These are phyloP conservation scores for Cirrhinus molitorella DNA, from an alignment of 2,797 vertebrate species.

Conservation along the genomic window DNA sequence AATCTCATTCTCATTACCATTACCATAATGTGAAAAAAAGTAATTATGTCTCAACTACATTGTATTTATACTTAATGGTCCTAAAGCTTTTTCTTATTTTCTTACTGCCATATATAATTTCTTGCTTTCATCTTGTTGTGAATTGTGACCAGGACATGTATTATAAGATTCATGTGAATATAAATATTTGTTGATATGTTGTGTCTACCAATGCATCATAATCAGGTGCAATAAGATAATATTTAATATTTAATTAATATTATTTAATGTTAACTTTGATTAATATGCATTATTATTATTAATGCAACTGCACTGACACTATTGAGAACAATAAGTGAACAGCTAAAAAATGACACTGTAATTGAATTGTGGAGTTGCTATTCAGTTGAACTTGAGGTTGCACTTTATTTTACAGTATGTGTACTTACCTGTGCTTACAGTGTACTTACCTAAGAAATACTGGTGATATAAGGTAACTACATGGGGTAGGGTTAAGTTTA, in stretches of 20 bases:
- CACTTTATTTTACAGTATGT: too few species aligned
- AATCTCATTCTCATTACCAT: background rate
- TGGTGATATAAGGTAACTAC: too few species aligned
- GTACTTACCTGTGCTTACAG: too few species aligned
- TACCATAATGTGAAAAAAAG: slow-evolving; percentile 4
- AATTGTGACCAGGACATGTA: background rate
- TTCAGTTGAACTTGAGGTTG: too few species aligned
- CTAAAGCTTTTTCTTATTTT: background rate
- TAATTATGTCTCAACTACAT: slow-evolving; percentile 4
- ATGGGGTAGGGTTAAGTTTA: too few species aligned
- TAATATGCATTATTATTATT: background rate
- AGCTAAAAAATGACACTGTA: background rate
- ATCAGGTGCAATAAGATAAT: background rate
- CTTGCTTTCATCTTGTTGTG: background rate
- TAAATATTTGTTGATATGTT: background rate
- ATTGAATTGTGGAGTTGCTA: too few species aligned
- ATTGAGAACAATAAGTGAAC: background rate
- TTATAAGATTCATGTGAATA: background rate
- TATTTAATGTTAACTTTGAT: too few species aligned
- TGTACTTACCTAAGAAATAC: too few species aligned
- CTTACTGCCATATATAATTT: background rate
- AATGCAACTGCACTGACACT: background rate
- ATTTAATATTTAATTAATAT: background rate
- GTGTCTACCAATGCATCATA: background rate
- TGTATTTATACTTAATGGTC: background rate